Conservation (phyloP, 2,113 vertebrate species). For the Dascyllus trimaculatus region DNA sequence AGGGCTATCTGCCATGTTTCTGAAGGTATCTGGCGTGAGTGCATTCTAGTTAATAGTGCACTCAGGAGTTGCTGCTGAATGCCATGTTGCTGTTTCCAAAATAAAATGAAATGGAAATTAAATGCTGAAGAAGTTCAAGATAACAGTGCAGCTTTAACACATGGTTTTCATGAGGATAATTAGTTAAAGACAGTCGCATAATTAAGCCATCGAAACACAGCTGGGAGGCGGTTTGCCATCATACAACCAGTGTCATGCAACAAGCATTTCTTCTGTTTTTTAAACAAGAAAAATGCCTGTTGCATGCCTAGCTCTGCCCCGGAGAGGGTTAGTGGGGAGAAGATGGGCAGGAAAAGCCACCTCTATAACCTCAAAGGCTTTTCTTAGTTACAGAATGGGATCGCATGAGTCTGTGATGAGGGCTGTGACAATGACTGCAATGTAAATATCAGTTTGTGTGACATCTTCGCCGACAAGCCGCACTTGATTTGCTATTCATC, state of each 20-base stretch:
- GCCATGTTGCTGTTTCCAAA: no score
- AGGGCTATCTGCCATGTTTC: no score
- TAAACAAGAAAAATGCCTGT: no score
- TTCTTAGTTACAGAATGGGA: constrained; percentile 23
- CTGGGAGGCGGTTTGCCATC: not conserved
- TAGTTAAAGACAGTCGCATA: not conserved
- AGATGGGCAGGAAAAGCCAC: constrained; percentile 11
- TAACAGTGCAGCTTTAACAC: not conserved
- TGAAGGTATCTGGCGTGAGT: no score
- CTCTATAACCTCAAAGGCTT: constrained; percentile 22
- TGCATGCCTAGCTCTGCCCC: not conserved
- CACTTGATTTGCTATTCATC: constrained; percentile 80
- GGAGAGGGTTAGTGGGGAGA: constrained; percentile 16
- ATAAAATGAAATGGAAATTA: no score
- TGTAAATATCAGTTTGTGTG: constrained; percentile 69
- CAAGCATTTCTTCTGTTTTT: not conserved
- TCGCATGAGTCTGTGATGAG: constrained; percentile 72
- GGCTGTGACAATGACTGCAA: constrained; percentile 64
- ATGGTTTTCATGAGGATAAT: not conserved
- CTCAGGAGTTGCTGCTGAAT: no score
- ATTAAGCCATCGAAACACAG: constrained; percentile 4
- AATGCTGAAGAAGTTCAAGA: not conserved
- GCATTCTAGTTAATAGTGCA: no score
- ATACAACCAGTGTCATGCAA: constrained; percentile 18
- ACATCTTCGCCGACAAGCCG: constrained; percentile 68